A percentile compares a stretch with the other conserved stretches of the same genome.
phyloP scores from a whole-genome alignment of 1,140 invertebrate species.

The Onthophagus taurus region DNA sequence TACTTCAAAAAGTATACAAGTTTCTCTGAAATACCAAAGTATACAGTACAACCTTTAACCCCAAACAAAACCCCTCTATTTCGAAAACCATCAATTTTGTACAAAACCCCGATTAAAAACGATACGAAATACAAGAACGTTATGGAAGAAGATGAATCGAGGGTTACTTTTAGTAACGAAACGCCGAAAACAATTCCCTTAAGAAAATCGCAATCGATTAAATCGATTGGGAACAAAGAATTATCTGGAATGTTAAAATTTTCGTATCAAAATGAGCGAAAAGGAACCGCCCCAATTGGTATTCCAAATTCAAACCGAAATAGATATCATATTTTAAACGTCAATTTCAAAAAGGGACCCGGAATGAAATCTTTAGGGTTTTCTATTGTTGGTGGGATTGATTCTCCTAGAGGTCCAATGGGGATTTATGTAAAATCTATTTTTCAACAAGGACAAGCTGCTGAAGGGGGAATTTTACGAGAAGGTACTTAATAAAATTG shows the following conservation, averaged over 20 bases:
- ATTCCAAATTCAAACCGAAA: neutral
- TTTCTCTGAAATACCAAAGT: neutral
- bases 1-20: neutral
- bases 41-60: neutral
- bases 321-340: neutral
- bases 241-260: constrained; percentile 7
- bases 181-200: no score
- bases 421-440: constrained; percentile 89
- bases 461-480: constrained; percentile 71
- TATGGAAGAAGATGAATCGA: neutral
- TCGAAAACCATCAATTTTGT: neutral
- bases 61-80: neutral
- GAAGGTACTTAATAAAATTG: constrained; percentile 50
- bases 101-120: neutral
- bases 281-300: neutral
- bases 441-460: constrained; percentile 75
- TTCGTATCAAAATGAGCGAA: neutral
- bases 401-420: constrained; percentile 79
- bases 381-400: constrained; percentile 82
- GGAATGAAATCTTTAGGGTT: constrained; percentile 82
- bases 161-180: constrained; percentile 1
- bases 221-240: no score
- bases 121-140: neutral
- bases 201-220: no score
- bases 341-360: constrained; percentile 67